Evolutionary conservation across 1,140 invertebrate genomes (phyloP).

Genomic region (Heliconius hewitsoni): DNA sequence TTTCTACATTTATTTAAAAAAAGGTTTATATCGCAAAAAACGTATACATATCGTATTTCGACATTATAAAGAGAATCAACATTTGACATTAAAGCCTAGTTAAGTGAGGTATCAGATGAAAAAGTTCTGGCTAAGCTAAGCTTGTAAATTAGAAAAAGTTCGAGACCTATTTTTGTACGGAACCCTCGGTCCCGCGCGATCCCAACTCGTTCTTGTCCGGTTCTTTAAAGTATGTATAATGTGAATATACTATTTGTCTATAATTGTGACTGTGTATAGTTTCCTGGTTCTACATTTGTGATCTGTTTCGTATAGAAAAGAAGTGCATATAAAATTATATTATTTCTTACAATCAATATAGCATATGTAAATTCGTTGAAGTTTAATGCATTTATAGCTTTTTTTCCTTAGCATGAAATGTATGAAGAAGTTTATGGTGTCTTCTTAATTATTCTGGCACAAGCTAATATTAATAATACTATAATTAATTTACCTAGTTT

Average conservation of each 20-base stretch:
- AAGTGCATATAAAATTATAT: slow-evolving; percentile 4
- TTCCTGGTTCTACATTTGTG: neutral
- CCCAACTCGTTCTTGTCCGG: too few relatives aligned
- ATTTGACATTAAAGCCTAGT: too few relatives aligned
- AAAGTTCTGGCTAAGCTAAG: too few relatives aligned
- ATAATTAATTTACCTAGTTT: neutral
- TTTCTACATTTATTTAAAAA: too few relatives aligned
- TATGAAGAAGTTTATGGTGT: neutral
- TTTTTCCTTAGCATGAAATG: neutral
- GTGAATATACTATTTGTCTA: neutral
- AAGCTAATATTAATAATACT: slow-evolving; percentile 1
- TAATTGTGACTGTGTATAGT: neutral
- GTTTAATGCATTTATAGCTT: neutral
- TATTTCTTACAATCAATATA: neutral
- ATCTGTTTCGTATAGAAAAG: neutral
- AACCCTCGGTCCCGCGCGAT: too few relatives aligned
- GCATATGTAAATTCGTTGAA: neutral
- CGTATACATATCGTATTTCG: too few relatives aligned
- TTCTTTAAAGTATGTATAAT: too few relatives aligned
- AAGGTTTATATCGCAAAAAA: too few relatives aligned
- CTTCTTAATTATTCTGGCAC: neutral
- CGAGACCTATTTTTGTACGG: too few relatives aligned
- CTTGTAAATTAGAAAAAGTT: too few relatives aligned
- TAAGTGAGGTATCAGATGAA: too few relatives aligned
- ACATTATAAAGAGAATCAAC: too few relatives aligned